phyloP scores from a whole-genome alignment of 2,888 invertebrate genomes.

The Tetrapedia diversipes region DNA sequence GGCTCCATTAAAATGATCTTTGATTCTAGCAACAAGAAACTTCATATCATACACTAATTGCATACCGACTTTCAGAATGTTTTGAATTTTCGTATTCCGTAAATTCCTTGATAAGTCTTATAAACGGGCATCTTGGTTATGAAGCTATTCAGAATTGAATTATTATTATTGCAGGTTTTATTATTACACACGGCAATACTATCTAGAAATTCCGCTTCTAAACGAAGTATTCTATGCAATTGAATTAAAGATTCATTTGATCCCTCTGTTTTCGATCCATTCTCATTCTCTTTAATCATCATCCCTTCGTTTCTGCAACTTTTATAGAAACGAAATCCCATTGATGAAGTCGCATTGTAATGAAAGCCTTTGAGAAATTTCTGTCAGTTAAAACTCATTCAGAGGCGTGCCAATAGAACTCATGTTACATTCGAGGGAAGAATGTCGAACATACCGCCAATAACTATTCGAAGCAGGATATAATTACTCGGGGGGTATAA shows the following conservation, averaged over 20 bases:
- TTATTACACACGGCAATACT: neutral
- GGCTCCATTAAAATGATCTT: no score
- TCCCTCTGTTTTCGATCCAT: neutral
- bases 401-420: neutral
- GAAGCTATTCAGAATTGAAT: no score
- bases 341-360: neutral
- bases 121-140: neutral
- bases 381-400: neutral
- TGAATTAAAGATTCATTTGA: neutral
- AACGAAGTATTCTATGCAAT: neutral
- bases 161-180: no score
- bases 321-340: neutral
- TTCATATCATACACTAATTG: no score
- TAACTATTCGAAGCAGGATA: neutral
- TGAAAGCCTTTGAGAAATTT: constrained; percentile 4
- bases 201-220: neutral
- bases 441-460: no score
- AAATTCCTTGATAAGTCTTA: no score
- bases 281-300: neutral
- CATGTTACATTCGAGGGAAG: neutral
- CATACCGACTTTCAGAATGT: no score
- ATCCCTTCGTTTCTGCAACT: neutral
- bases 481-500: neutral
- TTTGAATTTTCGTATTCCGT: no score
- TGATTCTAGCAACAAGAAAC: no score